A percentile compares a stretch with the other conserved stretches of the same genome.
These are phyloP conservation scores for Nothocercus julius DNA, from an alignment of 2,113 vertebrate species.

Conservation along the genomic window DNA sequence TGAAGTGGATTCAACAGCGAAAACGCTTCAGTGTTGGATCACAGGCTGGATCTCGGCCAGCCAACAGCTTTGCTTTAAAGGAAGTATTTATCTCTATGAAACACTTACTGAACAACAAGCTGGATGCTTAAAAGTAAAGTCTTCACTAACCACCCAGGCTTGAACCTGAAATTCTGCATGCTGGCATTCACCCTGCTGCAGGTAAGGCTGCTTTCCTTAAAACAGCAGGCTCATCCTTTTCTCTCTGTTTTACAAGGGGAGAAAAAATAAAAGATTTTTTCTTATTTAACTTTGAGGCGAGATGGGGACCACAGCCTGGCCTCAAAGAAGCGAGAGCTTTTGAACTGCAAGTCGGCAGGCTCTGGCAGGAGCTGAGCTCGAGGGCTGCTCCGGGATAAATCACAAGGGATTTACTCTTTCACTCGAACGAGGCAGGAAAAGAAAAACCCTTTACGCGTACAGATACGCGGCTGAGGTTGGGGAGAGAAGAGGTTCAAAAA, in stretches of 20 bases:
- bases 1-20: neutral
- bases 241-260: neutral
- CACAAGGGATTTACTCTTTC: slow-evolving; percentile 25
- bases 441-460: neutral
- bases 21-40: neutral
- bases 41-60: slow-evolving; percentile 36
- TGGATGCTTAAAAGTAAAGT: slow-evolving; percentile 31
- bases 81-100: slow-evolving; percentile 8
- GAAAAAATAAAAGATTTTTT: neutral
- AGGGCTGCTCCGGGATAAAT: slow-evolving; percentile 51
- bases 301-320: slow-evolving; percentile 27
- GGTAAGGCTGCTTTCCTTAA: neutral
- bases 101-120: neutral
- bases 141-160: neutral
- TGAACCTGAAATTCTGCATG: neutral
- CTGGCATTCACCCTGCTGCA: neutral
- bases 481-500: neutral
- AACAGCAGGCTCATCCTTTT: neutral
- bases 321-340: slow-evolving; percentile 52
- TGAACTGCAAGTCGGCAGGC: slow-evolving; percentile 39
- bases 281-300: slow-evolving; percentile 41
- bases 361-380: slow-evolving; percentile 21
- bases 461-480: neutral
- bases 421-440: neutral
- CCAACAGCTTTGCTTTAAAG: neutral